Evolutionary conservation across 2,113 vertebrate species (phyloP).

Genomic region (Hypomesus transpacificus): DNA sequence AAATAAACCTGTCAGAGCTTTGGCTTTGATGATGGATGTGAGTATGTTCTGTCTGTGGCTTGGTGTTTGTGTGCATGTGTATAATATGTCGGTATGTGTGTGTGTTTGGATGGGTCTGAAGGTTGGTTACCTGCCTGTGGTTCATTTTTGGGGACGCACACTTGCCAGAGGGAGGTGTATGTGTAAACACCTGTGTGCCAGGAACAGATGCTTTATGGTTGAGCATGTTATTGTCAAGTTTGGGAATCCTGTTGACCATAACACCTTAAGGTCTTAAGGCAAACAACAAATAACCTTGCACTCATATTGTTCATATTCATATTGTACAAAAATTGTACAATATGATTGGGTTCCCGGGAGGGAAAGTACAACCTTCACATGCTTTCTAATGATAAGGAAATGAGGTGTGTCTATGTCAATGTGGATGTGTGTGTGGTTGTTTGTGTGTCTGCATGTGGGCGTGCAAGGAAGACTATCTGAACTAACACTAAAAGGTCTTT

Average conservation of each 20-base stretch:
- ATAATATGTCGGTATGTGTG: slow-evolving; percentile 7
- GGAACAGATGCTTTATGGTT: too few species aligned
- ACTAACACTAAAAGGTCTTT: slow-evolving; percentile 1
- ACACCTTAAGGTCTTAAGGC: not conserved
- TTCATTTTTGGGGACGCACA: too few species aligned
- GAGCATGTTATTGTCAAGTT: too few species aligned
- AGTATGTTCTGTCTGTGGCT: slow-evolving; percentile 5
- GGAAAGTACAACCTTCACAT: too few species aligned
- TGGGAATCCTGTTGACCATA: too few species aligned
- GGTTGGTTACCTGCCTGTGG: too few species aligned
- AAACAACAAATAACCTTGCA: not conserved
- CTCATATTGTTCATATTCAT: too few species aligned
- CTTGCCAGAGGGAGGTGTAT: too few species aligned
- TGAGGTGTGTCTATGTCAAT: not conserved
- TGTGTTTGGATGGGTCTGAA: not conserved
- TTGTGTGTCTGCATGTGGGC: not conserved
- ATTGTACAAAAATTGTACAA: not conserved
- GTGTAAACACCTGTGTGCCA: too few species aligned
- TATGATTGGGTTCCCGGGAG: not conserved
- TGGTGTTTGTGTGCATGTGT: not conserved
- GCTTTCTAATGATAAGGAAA: too few species aligned
- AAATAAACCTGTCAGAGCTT: slow-evolving; percentile 51
- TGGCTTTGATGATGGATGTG: slow-evolving; percentile 55
- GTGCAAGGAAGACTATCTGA: not conserved
- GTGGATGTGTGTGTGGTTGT: not conserved